Percentiles rank a stretch among this genome's conserved stretches.
phyloP scores from a whole-genome alignment of 2,888 invertebrate genomes.

The Heliconius ismenius region DNA sequence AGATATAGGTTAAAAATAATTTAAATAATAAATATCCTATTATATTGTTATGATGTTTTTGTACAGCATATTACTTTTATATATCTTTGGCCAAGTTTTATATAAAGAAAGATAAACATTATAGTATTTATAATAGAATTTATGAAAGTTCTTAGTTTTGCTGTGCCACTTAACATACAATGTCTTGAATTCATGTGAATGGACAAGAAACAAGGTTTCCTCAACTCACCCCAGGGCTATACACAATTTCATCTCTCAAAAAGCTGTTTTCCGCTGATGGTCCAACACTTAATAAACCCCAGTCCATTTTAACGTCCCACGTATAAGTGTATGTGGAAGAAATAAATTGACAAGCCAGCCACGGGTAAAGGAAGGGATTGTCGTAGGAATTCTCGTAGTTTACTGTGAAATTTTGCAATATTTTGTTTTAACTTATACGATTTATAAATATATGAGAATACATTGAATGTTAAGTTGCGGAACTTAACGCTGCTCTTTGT shows the following conservation, averaged over 20 bases:
- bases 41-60: too few relatives aligned
- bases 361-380: slow-evolving; percentile 93
- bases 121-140: too few relatives aligned
- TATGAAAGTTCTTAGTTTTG: too few relatives aligned
- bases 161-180: too few relatives aligned
- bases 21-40: too few relatives aligned
- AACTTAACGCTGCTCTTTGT: not conserved
- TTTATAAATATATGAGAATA: not conserved
- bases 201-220: too few relatives aligned
- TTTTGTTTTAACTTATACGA: not conserved
- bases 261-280: slow-evolving; percentile 93
- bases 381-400: slow-evolving; percentile 84
- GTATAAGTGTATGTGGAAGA: slow-evolving; percentile 97
- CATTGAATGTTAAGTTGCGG: not conserved
- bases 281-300: slow-evolving; percentile 96
- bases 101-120: too few relatives aligned
- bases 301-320: slow-evolving; percentile 99
- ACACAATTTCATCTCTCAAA: slow-evolving; percentile 96
- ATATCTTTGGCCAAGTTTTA: too few relatives aligned
- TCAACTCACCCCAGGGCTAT: slow-evolving; percentile 90
- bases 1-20: not conserved
- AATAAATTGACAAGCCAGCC: slow-evolving; percentile 91
- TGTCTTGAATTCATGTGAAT: too few relatives aligned
- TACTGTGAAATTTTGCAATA: slow-evolving; percentile 58
- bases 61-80: too few relatives aligned